These are phyloP conservation scores for Halichoeres trimaculatus DNA, from an alignment of 2,113 vertebrate genomes.

Conservation along the genomic window DNA sequence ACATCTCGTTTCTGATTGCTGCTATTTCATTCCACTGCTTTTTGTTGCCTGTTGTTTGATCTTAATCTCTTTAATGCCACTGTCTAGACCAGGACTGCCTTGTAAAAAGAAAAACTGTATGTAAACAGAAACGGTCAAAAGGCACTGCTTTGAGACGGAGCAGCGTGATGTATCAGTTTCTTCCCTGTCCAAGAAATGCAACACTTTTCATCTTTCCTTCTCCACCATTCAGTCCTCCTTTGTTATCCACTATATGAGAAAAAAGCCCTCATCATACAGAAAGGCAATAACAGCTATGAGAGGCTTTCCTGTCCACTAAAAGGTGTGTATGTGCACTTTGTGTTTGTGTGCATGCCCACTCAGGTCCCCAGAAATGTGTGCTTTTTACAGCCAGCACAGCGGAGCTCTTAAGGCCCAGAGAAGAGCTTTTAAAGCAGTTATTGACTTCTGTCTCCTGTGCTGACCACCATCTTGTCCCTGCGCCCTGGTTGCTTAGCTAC, in stretches of 20 bases:
- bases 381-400: slow-evolving; percentile 51
- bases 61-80: too few species aligned
- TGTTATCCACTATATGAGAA: not conserved
- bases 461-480: slow-evolving; percentile 70
- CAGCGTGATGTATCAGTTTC: not conserved
- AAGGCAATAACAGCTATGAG: slow-evolving; percentile 42
- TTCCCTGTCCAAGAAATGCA: not conserved
- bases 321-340: not conserved
- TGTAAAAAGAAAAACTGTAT: too few species aligned
- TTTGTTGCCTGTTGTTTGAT: too few species aligned
- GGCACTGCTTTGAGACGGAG: too few species aligned
- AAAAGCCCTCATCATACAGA: slow-evolving; percentile 16
- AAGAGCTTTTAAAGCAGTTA: slow-evolving; percentile 75
- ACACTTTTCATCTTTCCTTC: not conserved
- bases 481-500: slow-evolving; percentile 68
- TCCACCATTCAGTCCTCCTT: slow-evolving; percentile 6
- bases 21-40: too few species aligned
- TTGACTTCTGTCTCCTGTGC: slow-evolving; percentile 72
- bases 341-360: slow-evolving; percentile 20
- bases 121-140: too few species aligned
- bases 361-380: slow-evolving; percentile 41
- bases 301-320: slow-evolving; percentile 20
- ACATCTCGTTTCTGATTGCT: too few species aligned
- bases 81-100: too few species aligned
- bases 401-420: slow-evolving; percentile 67